Base-by-base conservation (phyloP, 2,888 invertebrate genomes). In the Agrenia bidenticulata region DNA sequence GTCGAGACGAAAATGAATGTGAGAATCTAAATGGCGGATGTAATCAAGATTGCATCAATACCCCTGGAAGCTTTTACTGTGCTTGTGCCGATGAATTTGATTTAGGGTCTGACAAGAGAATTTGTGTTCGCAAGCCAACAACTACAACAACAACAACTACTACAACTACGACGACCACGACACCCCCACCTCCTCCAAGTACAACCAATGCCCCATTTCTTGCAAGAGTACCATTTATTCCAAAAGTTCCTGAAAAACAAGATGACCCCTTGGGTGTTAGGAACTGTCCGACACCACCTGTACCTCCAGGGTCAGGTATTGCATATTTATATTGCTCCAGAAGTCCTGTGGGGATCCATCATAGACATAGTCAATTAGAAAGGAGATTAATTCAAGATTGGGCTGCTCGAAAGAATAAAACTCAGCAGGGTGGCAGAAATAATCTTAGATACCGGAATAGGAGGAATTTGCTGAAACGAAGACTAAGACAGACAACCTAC, bases 1-100 rank as follows among this genome's bases (percentile, higher is more conserved):
- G 78, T 61, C 73, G 74, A 11, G 79, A 79, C 59, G 49, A 78
- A 19, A 78, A 79, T 64, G 79, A 79, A 65, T 78, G 78, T 63
- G 70, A 73, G 17, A 61, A 68, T 7, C 63, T 72, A 5, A 78
- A 77, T 61, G 77, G 77, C 9, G 78, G 79, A 1, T 81, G 77
- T 53, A 63, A 64, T 45, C 78, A 78, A 41, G 76, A 77, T 51
- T 79, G 79, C 63, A 72, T 77, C 26, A 79, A 79, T 66, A 78
- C 77, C 2, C 69, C 72, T 11, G 79, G 79, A 7, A 66, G 73
- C 9, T 77, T 71, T 69, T 77, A 73, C 68, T 79, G 78, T 57
- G 61, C 75, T 32, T 78, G 77, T 67, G 69, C 74, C 13, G 77
- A 76, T 64, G 72, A 74, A 26, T 76, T 64, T 60, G 60, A 66